phyloP scores from a whole-genome alignment of 2,113 vertebrate genomes.

The Formicarius rufipectus region DNA sequence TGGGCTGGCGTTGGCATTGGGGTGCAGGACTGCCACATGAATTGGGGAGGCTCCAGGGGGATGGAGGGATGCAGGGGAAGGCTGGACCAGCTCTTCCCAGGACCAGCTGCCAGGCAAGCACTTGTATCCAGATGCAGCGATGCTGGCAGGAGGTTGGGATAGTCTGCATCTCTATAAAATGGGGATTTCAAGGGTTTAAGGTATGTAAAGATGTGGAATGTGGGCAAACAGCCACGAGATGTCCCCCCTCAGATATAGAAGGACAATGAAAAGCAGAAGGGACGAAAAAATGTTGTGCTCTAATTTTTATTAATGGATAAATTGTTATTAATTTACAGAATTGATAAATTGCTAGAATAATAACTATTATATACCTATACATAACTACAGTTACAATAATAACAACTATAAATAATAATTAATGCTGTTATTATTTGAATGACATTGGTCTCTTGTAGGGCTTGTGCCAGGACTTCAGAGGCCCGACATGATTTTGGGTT shows the following conservation, averaged over 20 bases:
- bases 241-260: rapidly evolving
- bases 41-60: rapidly evolving
- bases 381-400: not conserved
- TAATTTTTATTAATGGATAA: not conserved
- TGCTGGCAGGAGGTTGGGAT: not conserved
- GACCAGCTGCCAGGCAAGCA: not conserved
- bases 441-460: not conserved
- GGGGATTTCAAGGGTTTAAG: not conserved
- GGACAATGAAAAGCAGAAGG: not conserved
- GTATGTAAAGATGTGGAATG: not conserved
- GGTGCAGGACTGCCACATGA: rapidly evolving
- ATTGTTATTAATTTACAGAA: too few species aligned
- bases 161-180: rapidly evolving
- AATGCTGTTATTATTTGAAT: not conserved
- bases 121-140: rapidly evolving
- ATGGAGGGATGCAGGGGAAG: not conserved
- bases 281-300: not conserved
- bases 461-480: not conserved
- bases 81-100: not conserved
- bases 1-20: not conserved
- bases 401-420: not conserved
- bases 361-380: not conserved
- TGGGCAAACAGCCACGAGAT: not conserved
- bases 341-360: not conserved
- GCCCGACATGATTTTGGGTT: not conserved